Conservation (phyloP, 2,888 invertebrate species). For the Dexiosoma caninum region DNA sequence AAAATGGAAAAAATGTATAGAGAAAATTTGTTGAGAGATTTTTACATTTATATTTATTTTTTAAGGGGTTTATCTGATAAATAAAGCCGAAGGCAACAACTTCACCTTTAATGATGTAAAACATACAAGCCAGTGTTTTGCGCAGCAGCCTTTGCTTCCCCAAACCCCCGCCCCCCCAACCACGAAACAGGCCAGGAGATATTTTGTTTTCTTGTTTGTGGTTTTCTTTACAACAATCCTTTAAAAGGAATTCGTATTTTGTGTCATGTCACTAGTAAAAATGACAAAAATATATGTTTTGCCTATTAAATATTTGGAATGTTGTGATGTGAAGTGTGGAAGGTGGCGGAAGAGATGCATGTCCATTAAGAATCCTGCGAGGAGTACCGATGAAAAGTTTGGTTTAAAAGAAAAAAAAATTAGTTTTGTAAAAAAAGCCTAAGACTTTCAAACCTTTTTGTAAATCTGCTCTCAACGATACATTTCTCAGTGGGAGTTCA, state of each 20-base stretch:
- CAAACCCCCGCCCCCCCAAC: not conserved
- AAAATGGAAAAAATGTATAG: conserved; percentile 24
- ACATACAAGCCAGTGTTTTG: conserved; percentile 38
- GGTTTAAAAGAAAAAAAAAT: too few species aligned
- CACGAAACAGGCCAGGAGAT: not conserved
- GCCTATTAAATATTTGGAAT: not conserved
- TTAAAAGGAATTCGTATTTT: conserved; percentile 41
- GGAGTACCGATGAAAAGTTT: not conserved
- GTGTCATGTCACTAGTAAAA: conserved; percentile 37
- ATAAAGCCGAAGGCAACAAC: conserved; percentile 53
- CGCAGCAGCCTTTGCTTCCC: not conserved
- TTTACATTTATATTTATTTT: conserved; percentile 40
- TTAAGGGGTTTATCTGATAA: conserved; percentile 57
- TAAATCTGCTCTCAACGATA: too few species aligned
- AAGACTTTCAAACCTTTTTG: too few species aligned
- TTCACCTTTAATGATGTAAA: conserved; percentile 60
- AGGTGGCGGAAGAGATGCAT: not conserved
- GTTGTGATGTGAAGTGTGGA: too few species aligned
- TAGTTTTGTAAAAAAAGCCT: too few species aligned
- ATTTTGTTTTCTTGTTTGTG: not conserved
- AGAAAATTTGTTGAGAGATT: conserved; percentile 61
- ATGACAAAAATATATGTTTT: conserved; percentile 26
- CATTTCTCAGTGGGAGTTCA: too few species aligned
- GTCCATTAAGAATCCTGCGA: not conserved
- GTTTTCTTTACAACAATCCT: conserved; percentile 8